Percentiles rank a stretch among this genome's conserved stretches.
Evolutionary conservation across 92 coral and sea anemone species (phyloP).

Genomic region (Porites cylindrica): DNA sequence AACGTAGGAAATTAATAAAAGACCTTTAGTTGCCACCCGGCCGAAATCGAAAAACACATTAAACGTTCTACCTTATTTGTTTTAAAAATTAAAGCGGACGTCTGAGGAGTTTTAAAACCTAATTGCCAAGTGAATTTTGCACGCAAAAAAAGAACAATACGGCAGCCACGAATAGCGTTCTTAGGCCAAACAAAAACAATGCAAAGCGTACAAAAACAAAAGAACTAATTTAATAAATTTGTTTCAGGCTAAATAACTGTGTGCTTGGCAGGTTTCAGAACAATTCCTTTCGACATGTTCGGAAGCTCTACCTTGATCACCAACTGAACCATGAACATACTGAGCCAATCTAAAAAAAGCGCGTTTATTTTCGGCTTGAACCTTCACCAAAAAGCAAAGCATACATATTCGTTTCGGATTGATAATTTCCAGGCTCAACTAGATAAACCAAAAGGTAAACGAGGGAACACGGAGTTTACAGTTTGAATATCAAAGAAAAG

Average conservation of each 20-base stretch:
- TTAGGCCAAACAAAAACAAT: slow-evolving; percentile 70
- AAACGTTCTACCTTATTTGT: neutral
- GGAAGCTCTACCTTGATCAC: neutral
- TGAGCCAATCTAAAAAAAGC: neutral
- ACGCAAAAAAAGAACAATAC: slow-evolving; percentile 37
- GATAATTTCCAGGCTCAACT: slow-evolving; percentile 4
- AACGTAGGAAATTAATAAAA: slow-evolving; percentile 28
- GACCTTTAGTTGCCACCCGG: neutral
- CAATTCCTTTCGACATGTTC: neutral
- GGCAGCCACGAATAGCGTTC: slow-evolving; percentile 35
- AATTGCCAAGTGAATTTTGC: slow-evolving; percentile 37
- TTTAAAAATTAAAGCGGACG: neutral
- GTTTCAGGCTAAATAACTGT: slow-evolving; percentile 57
- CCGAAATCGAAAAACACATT: neutral
- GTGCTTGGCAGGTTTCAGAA: slow-evolving; percentile 3
- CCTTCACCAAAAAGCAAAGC: neutral
- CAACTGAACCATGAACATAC: neutral
- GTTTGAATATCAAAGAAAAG: neutral
- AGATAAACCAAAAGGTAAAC: neutral
- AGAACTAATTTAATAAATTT: slow-evolving; percentile 60
- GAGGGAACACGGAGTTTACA: neutral
- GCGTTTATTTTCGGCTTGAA: neutral
- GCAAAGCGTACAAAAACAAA: slow-evolving; percentile 56
- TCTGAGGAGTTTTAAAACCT: slow-evolving; percentile 9
- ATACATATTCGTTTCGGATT: neutral